Percentiles rank a stretch among this genome's conserved stretches.
Conservation (phyloP, 2,888 invertebrate species). For the Drosophila affinis region DNA sequence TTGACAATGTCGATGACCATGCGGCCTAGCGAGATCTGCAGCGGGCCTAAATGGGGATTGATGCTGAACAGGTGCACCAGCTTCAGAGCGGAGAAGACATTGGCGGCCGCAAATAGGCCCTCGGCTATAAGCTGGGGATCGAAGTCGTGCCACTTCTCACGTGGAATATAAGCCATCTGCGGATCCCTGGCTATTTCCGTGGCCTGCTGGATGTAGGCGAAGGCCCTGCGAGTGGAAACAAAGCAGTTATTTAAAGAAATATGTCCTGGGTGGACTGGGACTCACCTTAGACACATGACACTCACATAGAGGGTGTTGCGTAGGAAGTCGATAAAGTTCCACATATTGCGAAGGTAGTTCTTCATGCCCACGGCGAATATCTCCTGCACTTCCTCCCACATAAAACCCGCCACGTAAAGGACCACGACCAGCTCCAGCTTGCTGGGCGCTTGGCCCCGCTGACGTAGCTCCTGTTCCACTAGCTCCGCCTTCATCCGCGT, state of each 20-base stretch:
- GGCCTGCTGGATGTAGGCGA: conserved; percentile 90
- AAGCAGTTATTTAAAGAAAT: not conserved
- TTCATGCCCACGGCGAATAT: conserved; percentile 94
- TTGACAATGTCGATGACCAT: conserved; percentile 96
- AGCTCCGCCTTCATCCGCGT: conserved; percentile 87
- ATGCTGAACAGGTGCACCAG: conserved; percentile 96
- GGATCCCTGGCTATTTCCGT: conserved; percentile 88
- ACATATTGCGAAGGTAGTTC: conserved; percentile 94
- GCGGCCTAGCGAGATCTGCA: conserved; percentile 95
- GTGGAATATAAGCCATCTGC: conserved; percentile 89
- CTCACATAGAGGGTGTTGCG: conserved; percentile 93
- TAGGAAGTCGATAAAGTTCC: conserved; percentile 98
- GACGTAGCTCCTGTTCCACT: conserved; percentile 87
- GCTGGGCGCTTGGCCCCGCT: conserved; percentile 94
- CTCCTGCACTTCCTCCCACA: conserved; percentile 96
- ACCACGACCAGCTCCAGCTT: conserved; percentile 92
- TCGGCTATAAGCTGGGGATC: conserved; percentile 97
- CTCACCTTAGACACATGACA: conserved; percentile 87
- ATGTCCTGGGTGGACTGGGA: not conserved
- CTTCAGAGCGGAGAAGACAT: conserved; percentile 96
- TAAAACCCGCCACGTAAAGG: conserved; percentile 93
- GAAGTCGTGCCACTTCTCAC: conserved; percentile 95
- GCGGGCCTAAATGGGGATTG: conserved; percentile 95
- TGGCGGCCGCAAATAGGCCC: conserved; percentile 96
- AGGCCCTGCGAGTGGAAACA: conserved; percentile 84